Evolutionary conservation across 2,888 invertebrate species (phyloP).

Genomic region (Dione vanillae): DNA sequence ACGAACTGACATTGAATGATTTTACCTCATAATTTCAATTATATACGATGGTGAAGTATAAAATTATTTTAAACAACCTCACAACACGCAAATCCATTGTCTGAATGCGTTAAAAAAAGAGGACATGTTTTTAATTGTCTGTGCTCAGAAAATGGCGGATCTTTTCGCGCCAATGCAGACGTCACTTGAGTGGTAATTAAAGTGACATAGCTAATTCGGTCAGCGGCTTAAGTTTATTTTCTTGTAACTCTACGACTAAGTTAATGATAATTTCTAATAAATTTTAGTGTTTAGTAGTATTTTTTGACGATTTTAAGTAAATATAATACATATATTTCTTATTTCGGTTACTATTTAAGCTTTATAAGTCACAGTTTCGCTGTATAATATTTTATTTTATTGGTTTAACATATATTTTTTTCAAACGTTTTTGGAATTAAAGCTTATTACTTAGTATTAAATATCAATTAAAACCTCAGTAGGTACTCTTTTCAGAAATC

Average conservation of each 20-base stretch:
- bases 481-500: no score
- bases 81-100: constrained; percentile 55
- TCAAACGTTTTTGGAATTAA: no score
- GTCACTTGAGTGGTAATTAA: constrained; percentile 30
- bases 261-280: background rate
- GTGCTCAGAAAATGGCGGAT: constrained; percentile 44
- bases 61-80: constrained; percentile 43
- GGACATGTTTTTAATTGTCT: constrained; percentile 55
- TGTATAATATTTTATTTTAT: no score
- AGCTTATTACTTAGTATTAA: no score
- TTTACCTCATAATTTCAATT: constrained; percentile 37
- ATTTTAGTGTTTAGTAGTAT: no score
- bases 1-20: constrained; percentile 35
- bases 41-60: constrained; percentile 36
- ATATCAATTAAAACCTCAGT: no score
- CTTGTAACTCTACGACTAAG: background rate
- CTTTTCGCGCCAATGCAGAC: constrained; percentile 35
- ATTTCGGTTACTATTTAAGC: no score
- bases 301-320: no score
- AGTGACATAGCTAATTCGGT: constrained; percentile 26
- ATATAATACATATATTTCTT: no score
- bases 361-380: no score
- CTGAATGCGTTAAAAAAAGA: constrained; percentile 50
- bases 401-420: no score
- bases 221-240: constrained; percentile 17